phyloP scores from a whole-genome alignment of 2,113 vertebrate genomes.

The Apaloderma vittatum region DNA sequence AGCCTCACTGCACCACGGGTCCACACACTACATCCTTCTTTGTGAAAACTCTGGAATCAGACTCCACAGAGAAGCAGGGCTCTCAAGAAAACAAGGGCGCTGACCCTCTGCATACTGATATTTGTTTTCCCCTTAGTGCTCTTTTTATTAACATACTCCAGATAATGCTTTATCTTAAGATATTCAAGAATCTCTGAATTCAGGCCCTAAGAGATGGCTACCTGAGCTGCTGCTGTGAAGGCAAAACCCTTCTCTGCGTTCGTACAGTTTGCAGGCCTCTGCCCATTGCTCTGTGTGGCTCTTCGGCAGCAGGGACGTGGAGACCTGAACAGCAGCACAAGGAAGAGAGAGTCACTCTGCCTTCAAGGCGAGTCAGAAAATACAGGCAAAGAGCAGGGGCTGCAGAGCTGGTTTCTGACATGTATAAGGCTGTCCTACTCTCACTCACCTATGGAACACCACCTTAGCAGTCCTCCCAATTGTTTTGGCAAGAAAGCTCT shows the following conservation, averaged over 20 bases:
- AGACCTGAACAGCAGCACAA: background rate
- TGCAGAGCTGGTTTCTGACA: accelerated
- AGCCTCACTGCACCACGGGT: accelerated
- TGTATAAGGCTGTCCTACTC: accelerated
- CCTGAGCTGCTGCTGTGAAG: background rate
- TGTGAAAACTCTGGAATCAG: accelerated
- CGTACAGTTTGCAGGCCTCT: background rate
- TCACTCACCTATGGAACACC: background rate
- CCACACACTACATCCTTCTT: accelerated
- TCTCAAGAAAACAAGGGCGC: background rate
- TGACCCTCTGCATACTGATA: background rate
- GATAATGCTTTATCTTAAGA: background rate
- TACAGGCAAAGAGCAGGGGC: accelerated
- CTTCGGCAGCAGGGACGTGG: background rate
- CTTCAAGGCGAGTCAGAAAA: background rate
- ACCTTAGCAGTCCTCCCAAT: background rate
- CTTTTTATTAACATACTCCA: background rate
- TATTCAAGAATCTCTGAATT: background rate
- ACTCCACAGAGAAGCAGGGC: background rate
- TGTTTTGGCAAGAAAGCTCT: background rate
- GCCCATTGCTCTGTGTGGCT: background rate
- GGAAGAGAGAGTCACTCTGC: background rate
- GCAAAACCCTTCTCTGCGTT: background rate
- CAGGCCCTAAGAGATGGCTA: background rate
- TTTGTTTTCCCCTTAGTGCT: background rate